Evolutionary conservation across 2,888 invertebrate genomes (phyloP), one percentile per base, ranked within the genome.

Genomic region (Notodromas monacha): DNA sequence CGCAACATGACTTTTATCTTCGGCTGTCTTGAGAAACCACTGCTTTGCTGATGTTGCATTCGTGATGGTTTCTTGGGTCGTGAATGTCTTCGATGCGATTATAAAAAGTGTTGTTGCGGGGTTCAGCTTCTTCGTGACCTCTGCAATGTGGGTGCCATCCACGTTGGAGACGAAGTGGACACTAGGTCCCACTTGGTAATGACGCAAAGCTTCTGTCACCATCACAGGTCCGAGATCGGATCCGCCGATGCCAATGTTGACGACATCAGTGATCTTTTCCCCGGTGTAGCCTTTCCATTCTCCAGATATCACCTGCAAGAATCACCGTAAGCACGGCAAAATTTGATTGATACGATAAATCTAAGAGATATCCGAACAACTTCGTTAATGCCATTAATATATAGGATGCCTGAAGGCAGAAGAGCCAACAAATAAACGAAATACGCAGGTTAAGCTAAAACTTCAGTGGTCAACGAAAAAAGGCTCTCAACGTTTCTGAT

Each of bases 241-340:
- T 21, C 96, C 96, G 16, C 96, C 96, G 44, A 99, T 99, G 35
- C 96, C 96, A 50, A 99, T 96, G 51, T 96, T 99, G 35, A 96
- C 72, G 26, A 96, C 76, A 56, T 96, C 89, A 29, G 76, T 81
- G 35, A 99, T 92, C 34, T 67, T 51, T 52, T 86, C 76, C 12
- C 86, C 89, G 0, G 84, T 79, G 50, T 68, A 79, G 4, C 65
- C 65, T 35, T 55, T 52, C 64, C 64, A 65, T 26, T 48, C 40
- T 3, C 62, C 60, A 28, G 45, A 48, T 32, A 57, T 53, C 3
- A 59, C 49, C 42, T 47, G 33, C 5, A 26, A 31, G 30, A 2
- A 8, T 21, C 6, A 21, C n/a, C 21, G 8, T 8, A 21, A 21
- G 21, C 6, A n/a, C n/a, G n/a, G 21, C 21, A 21, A 21, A 8